Conservation (phyloP, 2,888 invertebrate species). For the Trachelus tabidus region DNA sequence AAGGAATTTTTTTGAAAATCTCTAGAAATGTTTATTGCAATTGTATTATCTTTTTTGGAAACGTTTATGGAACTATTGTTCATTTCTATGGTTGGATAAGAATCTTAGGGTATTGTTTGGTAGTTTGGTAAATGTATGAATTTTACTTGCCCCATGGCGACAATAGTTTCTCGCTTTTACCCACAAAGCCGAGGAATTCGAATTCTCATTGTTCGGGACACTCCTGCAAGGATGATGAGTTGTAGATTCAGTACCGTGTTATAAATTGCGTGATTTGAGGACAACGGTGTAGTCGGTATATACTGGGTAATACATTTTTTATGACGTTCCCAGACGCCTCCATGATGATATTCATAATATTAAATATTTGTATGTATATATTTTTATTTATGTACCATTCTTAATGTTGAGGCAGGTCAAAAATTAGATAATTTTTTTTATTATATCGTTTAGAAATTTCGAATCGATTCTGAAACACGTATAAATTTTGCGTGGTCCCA, state of each 20-base stretch:
- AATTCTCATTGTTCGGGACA: conserved; percentile 20
- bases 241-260: conserved; percentile 8
- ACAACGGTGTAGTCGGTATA: background rate
- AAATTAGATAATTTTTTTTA: no score
- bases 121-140: conserved; percentile 1
- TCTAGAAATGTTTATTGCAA: background rate
- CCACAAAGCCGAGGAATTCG: conserved; percentile 14
- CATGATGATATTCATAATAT: background rate
- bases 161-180: background rate
- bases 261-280: no score
- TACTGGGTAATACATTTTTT: background rate
- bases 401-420: background rate
- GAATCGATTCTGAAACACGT: background rate
- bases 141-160: background rate
- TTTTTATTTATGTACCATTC: background rate
- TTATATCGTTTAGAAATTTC: no score
- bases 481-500: background rate
- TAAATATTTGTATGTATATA: background rate
- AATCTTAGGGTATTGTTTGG: background rate
- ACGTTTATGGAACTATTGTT: background rate
- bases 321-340: background rate
- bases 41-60: background rate
- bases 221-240: conserved; percentile 18
- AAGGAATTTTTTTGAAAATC: background rate
- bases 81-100: background rate